A percentile compares a stretch with the other conserved stretches of the same genome.
phyloP scores from a whole-genome alignment of 64 coral and sea anemone genomes.

The Montipora cactus region DNA sequence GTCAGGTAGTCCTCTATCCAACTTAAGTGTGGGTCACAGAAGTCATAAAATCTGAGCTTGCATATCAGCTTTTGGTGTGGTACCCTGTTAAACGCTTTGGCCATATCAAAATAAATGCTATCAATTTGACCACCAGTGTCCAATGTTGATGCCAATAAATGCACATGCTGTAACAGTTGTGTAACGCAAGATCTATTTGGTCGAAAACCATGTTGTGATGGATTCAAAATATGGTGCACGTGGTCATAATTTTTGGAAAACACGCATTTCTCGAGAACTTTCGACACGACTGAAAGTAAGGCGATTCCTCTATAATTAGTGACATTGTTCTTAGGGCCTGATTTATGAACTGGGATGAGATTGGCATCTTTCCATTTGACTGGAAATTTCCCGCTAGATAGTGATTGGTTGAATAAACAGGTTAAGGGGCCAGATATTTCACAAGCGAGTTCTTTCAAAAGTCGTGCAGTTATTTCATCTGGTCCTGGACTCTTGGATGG shows the following conservation, averaged over 20 bases:
- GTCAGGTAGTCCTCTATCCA: neutral
- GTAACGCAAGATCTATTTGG: no score
- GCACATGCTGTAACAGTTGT: no score
- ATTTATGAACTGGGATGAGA: neutral
- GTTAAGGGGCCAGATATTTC: neutral
- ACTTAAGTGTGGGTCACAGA: neutral
- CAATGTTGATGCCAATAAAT: no score
- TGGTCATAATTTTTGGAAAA: neutral
- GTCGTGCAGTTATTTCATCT: neutral
- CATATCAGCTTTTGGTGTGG: neutral
- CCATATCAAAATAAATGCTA: no score
- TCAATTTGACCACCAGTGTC: no score
- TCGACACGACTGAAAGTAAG: neutral
- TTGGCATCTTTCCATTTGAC: neutral
- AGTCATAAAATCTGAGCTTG: neutral
- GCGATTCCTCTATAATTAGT: neutral
- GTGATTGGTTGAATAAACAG: neutral
- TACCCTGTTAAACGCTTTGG: neutral
- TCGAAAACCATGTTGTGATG: neutral
- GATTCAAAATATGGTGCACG: no score
- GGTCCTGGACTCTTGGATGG: neutral
- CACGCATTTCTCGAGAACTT: neutral
- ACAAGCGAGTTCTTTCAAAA: neutral
- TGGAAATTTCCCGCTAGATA: neutral
- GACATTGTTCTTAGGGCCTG: neutral